A percentile compares a stretch with the other conserved stretches of the same genome.
phyloP scores from a whole-genome alignment of 2,888 invertebrate genomes.

The Hyalella azteca region DNA sequence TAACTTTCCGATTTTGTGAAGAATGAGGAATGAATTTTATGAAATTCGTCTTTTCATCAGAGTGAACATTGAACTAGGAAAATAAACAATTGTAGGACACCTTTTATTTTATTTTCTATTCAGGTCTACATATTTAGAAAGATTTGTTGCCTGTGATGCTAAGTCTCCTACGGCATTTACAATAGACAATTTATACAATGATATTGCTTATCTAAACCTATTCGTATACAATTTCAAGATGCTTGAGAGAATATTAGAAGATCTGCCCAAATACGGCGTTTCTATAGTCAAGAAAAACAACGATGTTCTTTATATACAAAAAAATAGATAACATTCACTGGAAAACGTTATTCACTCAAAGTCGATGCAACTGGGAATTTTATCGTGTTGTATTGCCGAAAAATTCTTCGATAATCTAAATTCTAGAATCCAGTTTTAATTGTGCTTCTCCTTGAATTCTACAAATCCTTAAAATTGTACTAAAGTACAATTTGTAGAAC shows the following conservation, averaged over 20 bases:
- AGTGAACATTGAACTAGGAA: background rate
- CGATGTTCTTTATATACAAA: background rate
- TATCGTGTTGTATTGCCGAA: too few relatives aligned
- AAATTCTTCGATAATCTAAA: too few relatives aligned
- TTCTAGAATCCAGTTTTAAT: too few relatives aligned
- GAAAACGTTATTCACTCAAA: too few relatives aligned
- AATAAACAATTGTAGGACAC: conserved; percentile 17
- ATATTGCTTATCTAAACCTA: conserved; percentile 57
- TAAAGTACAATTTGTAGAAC: too few relatives aligned
- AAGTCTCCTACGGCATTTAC: conserved; percentile 45
- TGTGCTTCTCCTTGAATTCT: too few relatives aligned
- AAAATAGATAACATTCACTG: background rate
- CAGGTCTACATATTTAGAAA: conserved; percentile 35
- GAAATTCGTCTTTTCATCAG: too few relatives aligned
- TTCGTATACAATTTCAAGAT: conserved; percentile 49
- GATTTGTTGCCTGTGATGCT: conserved; percentile 35
- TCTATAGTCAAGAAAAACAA: background rate
- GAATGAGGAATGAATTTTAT: too few relatives aligned
- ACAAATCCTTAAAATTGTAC: too few relatives aligned
- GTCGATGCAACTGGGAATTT: too few relatives aligned
- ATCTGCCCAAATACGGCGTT: background rate
- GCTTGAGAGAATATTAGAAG: background rate
- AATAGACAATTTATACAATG: conserved; percentile 55
- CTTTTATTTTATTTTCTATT: conserved; percentile 30
- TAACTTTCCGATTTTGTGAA: too few relatives aligned